Evolutionary conservation across 2,888 invertebrate species (phyloP).

Genomic region (Caenorhabditis sp.): DNA sequence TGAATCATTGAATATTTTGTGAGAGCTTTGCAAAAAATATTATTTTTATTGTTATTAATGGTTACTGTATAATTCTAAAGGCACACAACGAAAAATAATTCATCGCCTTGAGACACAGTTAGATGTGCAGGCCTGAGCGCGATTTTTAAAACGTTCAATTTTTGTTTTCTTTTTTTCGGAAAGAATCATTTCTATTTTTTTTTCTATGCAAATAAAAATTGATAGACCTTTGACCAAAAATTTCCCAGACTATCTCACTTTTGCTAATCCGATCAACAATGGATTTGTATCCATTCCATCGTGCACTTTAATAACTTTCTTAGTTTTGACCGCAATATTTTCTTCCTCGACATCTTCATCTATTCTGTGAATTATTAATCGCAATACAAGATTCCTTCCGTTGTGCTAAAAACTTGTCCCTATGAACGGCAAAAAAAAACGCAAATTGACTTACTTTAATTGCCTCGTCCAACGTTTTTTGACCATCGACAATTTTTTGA

Average conservation of each 20-base stretch:
- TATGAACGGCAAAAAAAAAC: neutral
- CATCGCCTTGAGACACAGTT: neutral
- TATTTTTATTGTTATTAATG: neutral
- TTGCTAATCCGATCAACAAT: neutral
- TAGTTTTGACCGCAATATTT: neutral
- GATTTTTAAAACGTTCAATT: neutral
- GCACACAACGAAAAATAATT: neutral
- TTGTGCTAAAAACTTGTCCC: slow-evolving; percentile 22
- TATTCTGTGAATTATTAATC: slow-evolving; percentile 17
- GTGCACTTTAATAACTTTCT: slow-evolving; percentile 2
- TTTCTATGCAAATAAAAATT: neutral
- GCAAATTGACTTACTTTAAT: slow-evolving; percentile 30
- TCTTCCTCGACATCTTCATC: slow-evolving; percentile 3
- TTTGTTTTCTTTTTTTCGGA: neutral
- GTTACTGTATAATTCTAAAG: neutral
- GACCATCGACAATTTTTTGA: slow-evolving; percentile 34
- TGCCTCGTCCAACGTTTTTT: slow-evolving; percentile 30
- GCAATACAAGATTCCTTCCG: slow-evolving; percentile 27
- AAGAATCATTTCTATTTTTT: neutral
- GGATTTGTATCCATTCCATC: slow-evolving; percentile 4
- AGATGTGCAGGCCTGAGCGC: neutral
- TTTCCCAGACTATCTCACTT: neutral
- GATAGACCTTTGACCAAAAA: neutral
- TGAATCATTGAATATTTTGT: slow-evolving; percentile 1
- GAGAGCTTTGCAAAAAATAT: neutral